Evolutionary conservation across 2,888 invertebrate species (phyloP), one percentile per base, ranked within the genome.

Genomic region (Anaspis maculata): DNA sequence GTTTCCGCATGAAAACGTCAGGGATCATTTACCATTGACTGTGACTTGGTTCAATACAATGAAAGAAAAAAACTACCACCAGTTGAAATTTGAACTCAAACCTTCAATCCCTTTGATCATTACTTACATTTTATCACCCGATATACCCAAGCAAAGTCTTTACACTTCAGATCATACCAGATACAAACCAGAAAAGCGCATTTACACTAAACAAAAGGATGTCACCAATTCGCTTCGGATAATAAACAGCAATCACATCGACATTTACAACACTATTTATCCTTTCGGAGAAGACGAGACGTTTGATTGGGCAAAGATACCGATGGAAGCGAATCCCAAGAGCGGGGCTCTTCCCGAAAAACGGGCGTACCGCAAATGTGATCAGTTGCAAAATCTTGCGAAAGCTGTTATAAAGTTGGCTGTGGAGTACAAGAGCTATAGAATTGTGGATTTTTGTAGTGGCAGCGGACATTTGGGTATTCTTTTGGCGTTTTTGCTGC

Each of bases 391-490:
- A 62, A 92, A 86, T 61, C 68, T 95, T 48, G 78, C 79, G 11
- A 76, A 79, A 51, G 82, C 88, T 15, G 82, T 85, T 0, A 59
- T 82, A n/a, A 72, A 74, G 32, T 64, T 91, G 34, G 83, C 84
- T 0, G 35, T 35, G 16, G 30, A 39, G 7, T n/a, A n/a, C n/a
- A 45, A 51, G 13, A 31, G 23, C 0, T 76, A 86, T 51, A 66
- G 73, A 10, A 85, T 95, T 48, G 86, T 95, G 1, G 95, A 96
- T 61, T 95, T 95, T 64, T 95, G 95, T 61, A 85, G 90, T 52
- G 95, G 95, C 2, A 85, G 90, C 51, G 95, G 95, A 0, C 94
- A 95, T 65, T 69, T 95, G 37, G 95, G 94, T 0, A 83, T 95
- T 41, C 62, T 92, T 3, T 57, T 94, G 13, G 94, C 92, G 0